Evolutionary conservation across 2,888 invertebrate species (phyloP).

Genomic region (Trachelus troglodyta): DNA sequence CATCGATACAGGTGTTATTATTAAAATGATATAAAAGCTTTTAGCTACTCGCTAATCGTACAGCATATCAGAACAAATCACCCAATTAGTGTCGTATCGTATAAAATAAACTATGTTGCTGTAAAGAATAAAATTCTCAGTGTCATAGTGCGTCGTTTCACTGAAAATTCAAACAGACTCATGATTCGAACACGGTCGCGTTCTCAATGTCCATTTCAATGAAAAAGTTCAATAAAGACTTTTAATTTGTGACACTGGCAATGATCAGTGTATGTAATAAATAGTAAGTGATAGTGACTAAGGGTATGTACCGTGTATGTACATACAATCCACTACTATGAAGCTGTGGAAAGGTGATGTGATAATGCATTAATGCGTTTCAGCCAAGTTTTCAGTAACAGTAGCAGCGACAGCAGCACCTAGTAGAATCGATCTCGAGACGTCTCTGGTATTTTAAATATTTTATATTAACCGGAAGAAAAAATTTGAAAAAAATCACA

Average conservation of each 20-base stretch:
- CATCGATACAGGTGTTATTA: no score
- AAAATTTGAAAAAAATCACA: not conserved
- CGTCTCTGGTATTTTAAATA: not conserved
- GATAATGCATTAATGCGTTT: not conserved
- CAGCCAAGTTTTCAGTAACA: not conserved
- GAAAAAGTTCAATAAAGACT: not conserved
- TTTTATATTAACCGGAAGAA: not conserved
- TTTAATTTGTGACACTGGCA: not conserved
- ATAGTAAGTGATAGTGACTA: not conserved
- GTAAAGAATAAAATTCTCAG: not conserved
- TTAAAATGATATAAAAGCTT: not conserved
- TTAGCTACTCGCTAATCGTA: not conserved
- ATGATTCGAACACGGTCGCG: not conserved
- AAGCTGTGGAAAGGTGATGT: conserved; percentile 2
- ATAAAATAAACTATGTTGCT: not conserved
- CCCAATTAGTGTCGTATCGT: not conserved
- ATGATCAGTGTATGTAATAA: not conserved
- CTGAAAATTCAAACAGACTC: not conserved
- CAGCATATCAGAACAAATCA: not conserved
- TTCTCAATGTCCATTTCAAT: not conserved
- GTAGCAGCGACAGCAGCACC: not conserved
- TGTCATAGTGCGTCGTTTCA: not conserved
- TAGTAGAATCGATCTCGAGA: not conserved
- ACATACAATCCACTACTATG: not conserved
- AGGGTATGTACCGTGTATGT: not conserved